Conservation (phyloP, 2,797 vertebrate species). For the Pampus argenteus region DNA sequence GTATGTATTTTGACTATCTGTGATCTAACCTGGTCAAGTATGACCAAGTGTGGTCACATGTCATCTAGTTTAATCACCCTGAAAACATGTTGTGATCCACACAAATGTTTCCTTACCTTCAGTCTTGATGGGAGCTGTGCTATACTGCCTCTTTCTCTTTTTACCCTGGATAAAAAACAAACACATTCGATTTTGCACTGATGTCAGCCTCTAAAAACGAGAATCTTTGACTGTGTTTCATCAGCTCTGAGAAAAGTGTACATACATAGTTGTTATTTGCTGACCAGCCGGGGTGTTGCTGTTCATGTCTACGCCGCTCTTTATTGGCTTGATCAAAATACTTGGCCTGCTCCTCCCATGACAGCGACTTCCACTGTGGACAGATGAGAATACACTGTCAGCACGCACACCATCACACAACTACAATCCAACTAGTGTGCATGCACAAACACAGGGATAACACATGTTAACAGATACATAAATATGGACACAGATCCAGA, state of each 20-base stretch:
- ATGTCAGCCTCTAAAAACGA: neutral
- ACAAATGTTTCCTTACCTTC: no score
- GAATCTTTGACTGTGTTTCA: neutral
- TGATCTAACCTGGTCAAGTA: no score
- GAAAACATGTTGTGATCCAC: no score
- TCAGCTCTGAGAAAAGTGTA: neutral
- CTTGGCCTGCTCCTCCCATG: neutral
- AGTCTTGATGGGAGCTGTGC: no score
- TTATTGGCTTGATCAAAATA: neutral
- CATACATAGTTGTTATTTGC: neutral
- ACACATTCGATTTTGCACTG: neutral
- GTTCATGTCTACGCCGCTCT: neutral
- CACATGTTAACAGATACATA: no score
- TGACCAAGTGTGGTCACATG: no score
- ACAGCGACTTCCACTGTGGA: constrained; percentile 15
- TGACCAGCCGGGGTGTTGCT: neutral
- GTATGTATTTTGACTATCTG: no score
- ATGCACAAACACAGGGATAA: no score
- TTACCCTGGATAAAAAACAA: constrained; percentile 1
- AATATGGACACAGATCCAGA: no score
- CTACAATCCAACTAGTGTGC: no score
- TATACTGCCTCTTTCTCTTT: neutral
- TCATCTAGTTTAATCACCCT: no score
- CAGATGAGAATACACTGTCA: neutral
- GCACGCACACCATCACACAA: neutral